These are phyloP conservation scores for Xylota segnis DNA, from an alignment of 2,888 invertebrate genomes.

Conservation along the genomic window DNA sequence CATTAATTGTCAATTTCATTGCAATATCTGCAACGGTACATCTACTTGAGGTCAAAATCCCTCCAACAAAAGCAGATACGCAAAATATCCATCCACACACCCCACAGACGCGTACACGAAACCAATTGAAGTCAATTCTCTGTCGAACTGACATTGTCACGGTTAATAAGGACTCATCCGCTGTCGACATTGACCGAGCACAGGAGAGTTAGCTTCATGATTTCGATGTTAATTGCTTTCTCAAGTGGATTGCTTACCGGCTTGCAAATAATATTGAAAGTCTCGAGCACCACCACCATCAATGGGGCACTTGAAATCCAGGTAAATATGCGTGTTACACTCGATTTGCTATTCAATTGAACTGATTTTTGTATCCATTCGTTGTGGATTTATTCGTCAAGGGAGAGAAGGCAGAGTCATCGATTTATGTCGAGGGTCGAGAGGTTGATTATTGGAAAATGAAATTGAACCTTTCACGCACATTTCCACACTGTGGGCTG, in stretches of 20 bases:
- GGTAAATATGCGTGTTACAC: constrained; percentile 46
- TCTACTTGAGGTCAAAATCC: constrained; percentile 30
- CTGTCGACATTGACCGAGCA: constrained; percentile 63
- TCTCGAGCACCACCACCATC: constrained; percentile 52
- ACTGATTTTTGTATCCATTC: constrained; percentile 1
- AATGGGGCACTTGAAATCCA: constrained; percentile 39
- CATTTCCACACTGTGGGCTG: background rate
- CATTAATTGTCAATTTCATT: constrained; percentile 42
- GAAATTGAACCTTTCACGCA: background rate
- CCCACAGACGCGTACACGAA: background rate
- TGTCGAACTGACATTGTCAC: constrained; percentile 47
- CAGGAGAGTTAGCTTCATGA: constrained; percentile 44
- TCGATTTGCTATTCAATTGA: constrained; percentile 40
- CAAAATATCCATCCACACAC: background rate
- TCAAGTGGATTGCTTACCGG: constrained; percentile 51
- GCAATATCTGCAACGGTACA: constrained; percentile 32
- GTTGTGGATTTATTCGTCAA: background rate
- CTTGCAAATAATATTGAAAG: constrained; percentile 67
- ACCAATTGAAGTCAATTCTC: constrained; percentile 24
- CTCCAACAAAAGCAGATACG: background rate
- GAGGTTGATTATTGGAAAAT: constrained; percentile 5
- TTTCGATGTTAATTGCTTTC: constrained; percentile 70
- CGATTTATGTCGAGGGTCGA: background rate
- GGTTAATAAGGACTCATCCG: constrained; percentile 28
- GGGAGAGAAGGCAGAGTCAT: background rate